A percentile compares a stretch with the other conserved stretches of the same genome.
Evolutionary conservation across 2,888 invertebrate species (phyloP).

Genomic region (Ceriagrion tenellum): DNA sequence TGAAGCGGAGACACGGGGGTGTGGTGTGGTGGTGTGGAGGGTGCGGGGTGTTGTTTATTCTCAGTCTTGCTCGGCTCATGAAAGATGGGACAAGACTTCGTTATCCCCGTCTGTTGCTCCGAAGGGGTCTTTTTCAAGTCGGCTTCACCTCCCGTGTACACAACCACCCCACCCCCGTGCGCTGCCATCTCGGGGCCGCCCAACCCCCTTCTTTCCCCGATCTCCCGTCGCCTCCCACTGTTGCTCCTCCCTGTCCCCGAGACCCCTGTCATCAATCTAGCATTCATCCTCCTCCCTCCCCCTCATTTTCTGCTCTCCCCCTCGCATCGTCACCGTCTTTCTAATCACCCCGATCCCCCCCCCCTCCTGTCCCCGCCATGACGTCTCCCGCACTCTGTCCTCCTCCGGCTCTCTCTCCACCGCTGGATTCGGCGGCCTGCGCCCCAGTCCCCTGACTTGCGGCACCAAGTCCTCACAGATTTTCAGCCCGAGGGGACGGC

Average conservation of each 20-base stretch:
- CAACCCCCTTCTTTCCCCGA: background rate
- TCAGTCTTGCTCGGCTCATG: constrained; percentile 29
- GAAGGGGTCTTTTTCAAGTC: constrained; percentile 19
- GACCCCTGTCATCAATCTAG: constrained; percentile 41
- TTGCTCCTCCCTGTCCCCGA: background rate
- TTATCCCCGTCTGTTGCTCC: constrained; percentile 59
- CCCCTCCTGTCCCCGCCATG: background rate
- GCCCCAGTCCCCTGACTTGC: background rate
- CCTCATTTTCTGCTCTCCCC: constrained; percentile 26
- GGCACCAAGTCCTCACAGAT: background rate
- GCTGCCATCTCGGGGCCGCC: background rate
- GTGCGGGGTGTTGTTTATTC: constrained; percentile 38
- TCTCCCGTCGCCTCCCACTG: constrained; percentile 16
- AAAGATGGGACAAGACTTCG: constrained; percentile 66
- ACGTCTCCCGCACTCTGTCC: constrained; percentile 72
- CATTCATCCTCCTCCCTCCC: constrained; percentile 31
- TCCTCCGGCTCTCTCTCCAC: constrained; percentile 70
- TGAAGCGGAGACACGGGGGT: background rate
- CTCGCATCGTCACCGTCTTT: constrained; percentile 1
- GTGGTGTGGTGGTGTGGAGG: background rate
- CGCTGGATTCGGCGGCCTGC: background rate
- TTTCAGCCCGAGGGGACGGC: background rate
- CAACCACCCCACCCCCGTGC: background rate
- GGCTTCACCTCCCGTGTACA: background rate
- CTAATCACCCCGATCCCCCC: constrained; percentile 48